Evolutionary conservation across 2,113 vertebrate species (phyloP).

Genomic region (Hippocampus zosterae): DNA sequence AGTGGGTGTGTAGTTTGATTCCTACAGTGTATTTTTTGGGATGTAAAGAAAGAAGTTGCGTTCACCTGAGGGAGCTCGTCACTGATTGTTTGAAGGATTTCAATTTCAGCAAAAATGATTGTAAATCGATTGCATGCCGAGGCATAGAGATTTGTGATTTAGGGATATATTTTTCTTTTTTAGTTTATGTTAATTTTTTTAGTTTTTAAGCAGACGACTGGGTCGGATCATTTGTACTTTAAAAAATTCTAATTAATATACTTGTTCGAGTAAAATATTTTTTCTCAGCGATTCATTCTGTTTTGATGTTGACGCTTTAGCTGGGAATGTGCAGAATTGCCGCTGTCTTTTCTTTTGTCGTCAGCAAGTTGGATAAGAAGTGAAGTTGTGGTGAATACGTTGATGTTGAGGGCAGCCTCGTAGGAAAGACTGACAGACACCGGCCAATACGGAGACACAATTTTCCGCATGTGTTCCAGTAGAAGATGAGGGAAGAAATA

Average conservation of each 20-base stretch:
- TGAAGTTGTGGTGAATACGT: conserved; percentile 39
- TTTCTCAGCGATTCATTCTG: conserved; percentile 28
- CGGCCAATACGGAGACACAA: conserved; percentile 37
- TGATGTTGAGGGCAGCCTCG: conserved; percentile 29
- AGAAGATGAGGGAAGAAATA: conserved; percentile 33
- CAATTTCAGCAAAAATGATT: too few relatives aligned
- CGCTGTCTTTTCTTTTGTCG: conserved; percentile 23
- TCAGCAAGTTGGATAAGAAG: conserved; percentile 23
- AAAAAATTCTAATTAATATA: too few relatives aligned
- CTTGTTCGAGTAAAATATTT: too few relatives aligned
- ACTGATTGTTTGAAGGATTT: neutral
- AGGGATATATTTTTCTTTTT: too few relatives aligned
- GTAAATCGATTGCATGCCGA: too few relatives aligned
- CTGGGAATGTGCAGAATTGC: conserved; percentile 12
- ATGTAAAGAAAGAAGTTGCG: conserved; percentile 12
- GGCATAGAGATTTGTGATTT: too few relatives aligned
- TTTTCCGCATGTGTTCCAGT: conserved; percentile 41
- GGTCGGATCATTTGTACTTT: too few relatives aligned
- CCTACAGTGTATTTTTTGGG: conserved; percentile 16
- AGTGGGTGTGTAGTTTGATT: conserved; percentile 21
- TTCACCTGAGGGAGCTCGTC: conserved; percentile 8
- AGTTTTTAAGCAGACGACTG: too few relatives aligned
- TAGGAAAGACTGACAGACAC: conserved; percentile 31
- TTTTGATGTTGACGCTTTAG: conserved; percentile 21
- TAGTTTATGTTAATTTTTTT: too few relatives aligned